phyloP scores from a whole-genome alignment of 2,888 invertebrate genomes.

The Polydrusus pterygomalis region DNA sequence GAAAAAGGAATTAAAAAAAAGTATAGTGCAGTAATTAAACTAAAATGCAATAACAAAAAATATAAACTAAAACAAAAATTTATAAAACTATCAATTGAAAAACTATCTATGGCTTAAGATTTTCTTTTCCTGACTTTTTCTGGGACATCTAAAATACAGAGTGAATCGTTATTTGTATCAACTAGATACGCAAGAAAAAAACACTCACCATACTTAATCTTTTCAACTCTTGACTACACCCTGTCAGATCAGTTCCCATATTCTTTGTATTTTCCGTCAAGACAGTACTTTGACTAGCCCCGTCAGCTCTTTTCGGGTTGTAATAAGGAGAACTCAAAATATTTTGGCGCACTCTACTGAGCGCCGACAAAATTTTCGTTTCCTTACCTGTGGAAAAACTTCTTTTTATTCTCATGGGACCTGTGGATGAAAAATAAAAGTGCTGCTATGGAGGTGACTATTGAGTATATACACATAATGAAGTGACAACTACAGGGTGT shows the following conservation, averaged over 20 bases:
- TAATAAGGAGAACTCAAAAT: conserved; percentile 56
- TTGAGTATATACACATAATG: too few relatives aligned
- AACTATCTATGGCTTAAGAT: conserved; percentile 24
- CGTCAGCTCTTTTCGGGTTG: background rate
- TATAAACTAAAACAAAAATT: background rate
- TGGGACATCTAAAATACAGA: background rate
- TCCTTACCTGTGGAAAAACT: conserved; percentile 56
- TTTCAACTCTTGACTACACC: conserved; percentile 6
- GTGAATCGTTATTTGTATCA: too few relatives aligned
- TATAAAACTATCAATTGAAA: background rate
- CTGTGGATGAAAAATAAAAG: conserved; percentile 10
- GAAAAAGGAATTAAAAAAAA: background rate
- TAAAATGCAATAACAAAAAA: background rate
- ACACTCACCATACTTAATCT: conserved; percentile 28
- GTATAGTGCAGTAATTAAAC: background rate
- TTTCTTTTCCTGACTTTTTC: conserved; percentile 33
- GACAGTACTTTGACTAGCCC: background rate
- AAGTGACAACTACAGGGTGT: too few relatives aligned
- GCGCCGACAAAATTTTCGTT: conserved; percentile 55
- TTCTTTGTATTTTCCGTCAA: conserved; percentile 3
- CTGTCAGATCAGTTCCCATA: conserved; percentile 4
- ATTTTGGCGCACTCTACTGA: conserved; percentile 57
- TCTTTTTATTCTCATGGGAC: conserved; percentile 40
- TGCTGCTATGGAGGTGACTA: too few relatives aligned
- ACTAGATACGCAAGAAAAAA: too few relatives aligned